Evolutionary conservation across 2,888 invertebrate species (phyloP), one percentile per base, ranked within the genome.

Genomic region (Acleris sparsana): DNA sequence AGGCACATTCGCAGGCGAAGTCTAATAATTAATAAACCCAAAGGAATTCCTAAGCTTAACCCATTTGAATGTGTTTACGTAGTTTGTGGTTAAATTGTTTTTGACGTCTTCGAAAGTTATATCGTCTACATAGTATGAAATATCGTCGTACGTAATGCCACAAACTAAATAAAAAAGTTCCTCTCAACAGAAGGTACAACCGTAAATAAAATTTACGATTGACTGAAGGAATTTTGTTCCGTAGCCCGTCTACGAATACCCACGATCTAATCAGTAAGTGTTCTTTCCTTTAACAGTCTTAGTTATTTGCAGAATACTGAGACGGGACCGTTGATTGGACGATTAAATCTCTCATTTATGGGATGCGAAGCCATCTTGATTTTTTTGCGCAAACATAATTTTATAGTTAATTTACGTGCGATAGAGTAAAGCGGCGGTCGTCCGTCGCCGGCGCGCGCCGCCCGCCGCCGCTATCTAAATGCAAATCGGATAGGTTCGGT

Each of bases 401-500:
- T 85, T 80, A 77, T 85, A 86, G 85, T 84, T 85, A 89, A 89
- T 90, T 88, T 88, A 87, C 85, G 82, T 80, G 79, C 75, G 81
- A 87, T 88, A 89, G 85, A 86, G 88, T 86, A 83, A 86, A 84
- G 76, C 77, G 74, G 71, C 75, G 71, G 67, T 74, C 73, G 70
- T 75, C 76, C 77, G 67, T 75, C 73, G 72, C 73, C 75, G 72
- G 71, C 80, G 76, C 75, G 72, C 76, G 69, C 77, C 79, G 77
- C 75, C 73, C 65, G 65, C 52, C 61, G 56, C 79, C 77, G 86
- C 89, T 89, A 91, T 92, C 92, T 92, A 92, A 91, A 92, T 92
- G 92, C 92, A 91, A 92, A 92, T 92, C 89, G 88, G 87, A 88
- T 90, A 89, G 90, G 88, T 89, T 87, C 87, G 82, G 85, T 87